Base-by-base conservation (phyloP, 1,140 invertebrate species). In the Goniozus legneri region DNA sequence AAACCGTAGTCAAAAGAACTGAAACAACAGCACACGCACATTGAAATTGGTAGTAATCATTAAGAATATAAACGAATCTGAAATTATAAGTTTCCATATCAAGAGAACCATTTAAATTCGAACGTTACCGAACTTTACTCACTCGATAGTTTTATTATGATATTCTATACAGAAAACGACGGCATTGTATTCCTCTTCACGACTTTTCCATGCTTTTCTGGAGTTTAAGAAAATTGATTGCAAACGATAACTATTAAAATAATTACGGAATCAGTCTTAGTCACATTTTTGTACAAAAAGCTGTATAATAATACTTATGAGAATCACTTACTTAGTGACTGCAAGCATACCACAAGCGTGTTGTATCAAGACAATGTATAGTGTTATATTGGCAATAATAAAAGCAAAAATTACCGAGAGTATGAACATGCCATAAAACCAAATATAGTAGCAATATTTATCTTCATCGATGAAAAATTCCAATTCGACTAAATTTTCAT, bases 371-470 rank as follows among this genome's bases (percentile, higher is more conserved):
- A 22, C 21, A 16, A 48, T 14, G 2, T 33, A 48, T 0, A 48
- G 13, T 2, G 31, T 27, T 8, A 34, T 39, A 12, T 10, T 35
- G 6, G 39, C 37, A 3, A 15, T 8, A 2, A 43, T 7, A 7
- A 14, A 0, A 2, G 1, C 3, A 8, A 2, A 27, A 27, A 10
- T 27, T 6, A 27, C 24, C 24, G 10, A 10, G 4, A 27, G 4
- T 10, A 10, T 6, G 4, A 27, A 4, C 4, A 27, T 27, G 24
- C 4, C 10, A 10, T 27, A 27, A 27, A 10, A 4, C 24, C 4
- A 6, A 27, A 27, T 10, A 6, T 6, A 10, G 10, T 27, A 27
- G 65, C 67, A 47, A 21, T 50, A 33, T 8, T 46, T 7, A 2
- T 27, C 2, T 3, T 32, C 8, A 2, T 50, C 44, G 3, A 50